These are phyloP conservation scores for Megaceryle alcyon DNA, from an alignment of 2,797 vertebrate genomes.

Conservation along the genomic window DNA sequence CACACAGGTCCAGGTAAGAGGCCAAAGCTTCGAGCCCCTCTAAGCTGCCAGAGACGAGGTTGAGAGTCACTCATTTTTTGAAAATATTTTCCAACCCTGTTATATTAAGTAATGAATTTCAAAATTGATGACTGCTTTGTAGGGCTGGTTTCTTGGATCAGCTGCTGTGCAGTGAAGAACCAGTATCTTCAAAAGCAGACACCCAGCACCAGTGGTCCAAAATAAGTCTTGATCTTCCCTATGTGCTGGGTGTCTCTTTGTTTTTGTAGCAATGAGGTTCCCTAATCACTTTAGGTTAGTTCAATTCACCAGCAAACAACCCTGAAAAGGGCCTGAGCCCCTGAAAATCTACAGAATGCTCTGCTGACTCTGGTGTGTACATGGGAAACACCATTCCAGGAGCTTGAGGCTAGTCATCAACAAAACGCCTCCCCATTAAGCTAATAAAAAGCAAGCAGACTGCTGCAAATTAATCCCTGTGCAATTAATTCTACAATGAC, in stretches of 20 bases:
- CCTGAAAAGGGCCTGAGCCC: not conserved
- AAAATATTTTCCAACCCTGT: not conserved
- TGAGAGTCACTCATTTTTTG: not conserved
- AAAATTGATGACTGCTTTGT: not conserved
- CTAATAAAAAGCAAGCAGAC: not conserved
- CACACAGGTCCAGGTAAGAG: too few species aligned
- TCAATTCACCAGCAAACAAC: not conserved
- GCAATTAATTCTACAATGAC: not conserved
- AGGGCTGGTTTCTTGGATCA: not conserved
- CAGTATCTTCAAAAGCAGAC: not conserved
- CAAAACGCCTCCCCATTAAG: not conserved
- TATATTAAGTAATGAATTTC: not conserved
- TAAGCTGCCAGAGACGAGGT: not conserved
- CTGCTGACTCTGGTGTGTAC: not conserved
- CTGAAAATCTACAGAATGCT: not conserved
- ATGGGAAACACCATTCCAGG: not conserved
- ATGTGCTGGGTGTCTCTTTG: not conserved
- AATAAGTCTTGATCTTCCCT: not conserved
- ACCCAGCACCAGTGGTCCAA: not conserved
- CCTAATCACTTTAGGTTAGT: not conserved
- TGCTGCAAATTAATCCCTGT: not conserved
- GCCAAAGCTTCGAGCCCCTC: not conserved
- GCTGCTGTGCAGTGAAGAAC: not conserved
- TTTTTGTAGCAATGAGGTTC: not conserved
- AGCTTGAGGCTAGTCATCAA: not conserved